Base-by-base conservation (phyloP, 2,113 vertebrate species). In the Rhombomys opimus region DNA sequence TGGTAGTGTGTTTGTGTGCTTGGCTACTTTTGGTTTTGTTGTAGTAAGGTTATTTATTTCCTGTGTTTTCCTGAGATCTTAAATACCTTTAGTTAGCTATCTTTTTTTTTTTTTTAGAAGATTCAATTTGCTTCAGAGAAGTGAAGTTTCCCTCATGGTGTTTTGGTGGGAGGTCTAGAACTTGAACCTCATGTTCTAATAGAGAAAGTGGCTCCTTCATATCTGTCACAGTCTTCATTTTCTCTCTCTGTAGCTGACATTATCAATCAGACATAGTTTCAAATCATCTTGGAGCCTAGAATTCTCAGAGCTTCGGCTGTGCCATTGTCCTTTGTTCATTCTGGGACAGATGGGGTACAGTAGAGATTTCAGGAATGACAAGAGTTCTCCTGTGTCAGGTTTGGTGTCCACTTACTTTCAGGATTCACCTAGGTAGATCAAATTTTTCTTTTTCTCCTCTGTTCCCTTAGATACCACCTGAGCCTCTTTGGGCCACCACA, bases 71-170 rank as follows among this genome's bases (percentile, higher is more conserved):
- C 46, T 46, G 46, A 46, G 46, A 75, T 61, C 54, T 73, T 89
- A 87, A 92, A 72, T 63, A 22, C 73, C 82, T 65, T 89, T 95
- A 95, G 20, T 76, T n/a, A 86, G 10, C 5, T 85, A 9, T 93
- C 23, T 87, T 77, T 94, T 77, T 94, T 93, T 23, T 87, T 77
- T 94, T 77, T 94, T 93, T 89, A 93, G n/a, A 87, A 92, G 32
- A 91, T 61, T 6, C 25, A 92, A 91, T 81, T 25, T 61, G 63
- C 15, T 81, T 52, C 93, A 63, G 73, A 82, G 15, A 86, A 65
- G 38, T 84, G 12, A 96, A 94, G 12, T 57, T 35, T 89, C 54
- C 54, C 57, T 72, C n/a, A 41, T 52, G 32, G 11, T 61, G 1
- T 14, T 54, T 89, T 88, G 27, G 15, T 61, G 54, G 46, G 35